Evolutionary conservation across 1,140 invertebrate species (phyloP).

Genomic region (Leptinotarsa defecta): DNA sequence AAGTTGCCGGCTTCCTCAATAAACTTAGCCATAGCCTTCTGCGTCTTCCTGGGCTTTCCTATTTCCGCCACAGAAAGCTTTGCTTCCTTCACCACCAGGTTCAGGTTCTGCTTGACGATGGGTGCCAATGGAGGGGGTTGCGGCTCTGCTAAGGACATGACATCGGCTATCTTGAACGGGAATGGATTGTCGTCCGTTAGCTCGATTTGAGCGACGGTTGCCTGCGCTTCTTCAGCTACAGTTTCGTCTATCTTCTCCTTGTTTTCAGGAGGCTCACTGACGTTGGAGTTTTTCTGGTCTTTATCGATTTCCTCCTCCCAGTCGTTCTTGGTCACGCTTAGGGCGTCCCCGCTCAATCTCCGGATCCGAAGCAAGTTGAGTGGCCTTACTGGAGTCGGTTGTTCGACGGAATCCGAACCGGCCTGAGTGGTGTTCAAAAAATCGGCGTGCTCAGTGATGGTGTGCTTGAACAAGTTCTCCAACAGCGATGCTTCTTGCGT

Average conservation of each 20-base stretch:
- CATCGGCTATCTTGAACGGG: slow-evolving; percentile 44
- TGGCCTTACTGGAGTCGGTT: background rate
- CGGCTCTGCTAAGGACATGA: slow-evolving; percentile 46
- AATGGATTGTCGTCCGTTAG: slow-evolving; percentile 43
- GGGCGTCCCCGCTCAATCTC: slow-evolving; percentile 46
- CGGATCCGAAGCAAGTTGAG: slow-evolving; percentile 32
- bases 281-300: background rate
- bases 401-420: background rate
- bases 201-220: background rate
- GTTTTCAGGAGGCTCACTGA: background rate
- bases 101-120: slow-evolving; percentile 9
- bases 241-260: background rate
- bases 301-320: slow-evolving; percentile 26
- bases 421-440: slow-evolving; percentile 6
- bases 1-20: slow-evolving; percentile 45
- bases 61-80: slow-evolving; percentile 35
- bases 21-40: slow-evolving; percentile 39
- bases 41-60: slow-evolving; percentile 34
- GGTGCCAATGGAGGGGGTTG: slow-evolving; percentile 20
- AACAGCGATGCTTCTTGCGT: slow-evolving; percentile 31
- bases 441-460: slow-evolving; percentile 36
- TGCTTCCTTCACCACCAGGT: slow-evolving; percentile 36
- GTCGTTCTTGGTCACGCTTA: slow-evolving; percentile 37
- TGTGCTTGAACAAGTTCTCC: slow-evolving; percentile 40
- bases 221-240: background rate